These are phyloP conservation scores for Pungitius pungitius DNA, from an alignment of 2,113 vertebrate species.

Conservation along the genomic window DNA sequence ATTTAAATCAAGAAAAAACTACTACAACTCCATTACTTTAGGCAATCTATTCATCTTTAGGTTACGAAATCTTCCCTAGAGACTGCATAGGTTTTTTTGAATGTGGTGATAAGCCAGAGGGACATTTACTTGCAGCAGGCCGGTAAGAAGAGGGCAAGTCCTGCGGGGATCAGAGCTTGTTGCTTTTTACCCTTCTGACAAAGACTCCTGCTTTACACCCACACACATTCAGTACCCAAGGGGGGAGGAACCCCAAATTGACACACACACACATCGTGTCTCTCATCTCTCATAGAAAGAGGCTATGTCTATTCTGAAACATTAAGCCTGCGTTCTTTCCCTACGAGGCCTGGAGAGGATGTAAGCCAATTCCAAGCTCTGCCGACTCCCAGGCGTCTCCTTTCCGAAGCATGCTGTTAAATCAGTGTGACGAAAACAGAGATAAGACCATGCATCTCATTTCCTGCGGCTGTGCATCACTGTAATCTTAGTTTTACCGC, in stretches of 20 bases:
- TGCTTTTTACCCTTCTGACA: slow-evolving; percentile 28
- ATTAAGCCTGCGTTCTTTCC: slow-evolving; percentile 14
- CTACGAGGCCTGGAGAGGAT: slow-evolving; percentile 23
- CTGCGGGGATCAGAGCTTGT: slow-evolving; percentile 21
- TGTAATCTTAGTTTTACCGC: neutral
- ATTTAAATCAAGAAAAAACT: neutral
- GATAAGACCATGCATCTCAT: slow-evolving; percentile 17
- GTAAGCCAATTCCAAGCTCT: slow-evolving; percentile 52
- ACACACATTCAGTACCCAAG: neutral
- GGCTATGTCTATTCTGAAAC: neutral
- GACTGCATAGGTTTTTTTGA: neutral
- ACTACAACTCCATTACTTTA: neutral
- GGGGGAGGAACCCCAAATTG: neutral
- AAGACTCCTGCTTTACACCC: neutral
- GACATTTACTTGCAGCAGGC: neutral
- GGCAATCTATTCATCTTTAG: neutral
- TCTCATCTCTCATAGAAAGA: neutral
- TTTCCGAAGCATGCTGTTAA: slow-evolving; percentile 34
- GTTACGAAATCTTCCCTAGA: neutral
- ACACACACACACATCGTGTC: neutral
- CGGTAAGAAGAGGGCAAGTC: neutral
- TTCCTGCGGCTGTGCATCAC: neutral
- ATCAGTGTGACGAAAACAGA: slow-evolving; percentile 28
- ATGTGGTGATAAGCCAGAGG: neutral
- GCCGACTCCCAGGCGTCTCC: slow-evolving; percentile 22